These are phyloP conservation scores for Cephus runcator DNA, from an alignment of 2,888 invertebrate genomes.

Conservation along the genomic window DNA sequence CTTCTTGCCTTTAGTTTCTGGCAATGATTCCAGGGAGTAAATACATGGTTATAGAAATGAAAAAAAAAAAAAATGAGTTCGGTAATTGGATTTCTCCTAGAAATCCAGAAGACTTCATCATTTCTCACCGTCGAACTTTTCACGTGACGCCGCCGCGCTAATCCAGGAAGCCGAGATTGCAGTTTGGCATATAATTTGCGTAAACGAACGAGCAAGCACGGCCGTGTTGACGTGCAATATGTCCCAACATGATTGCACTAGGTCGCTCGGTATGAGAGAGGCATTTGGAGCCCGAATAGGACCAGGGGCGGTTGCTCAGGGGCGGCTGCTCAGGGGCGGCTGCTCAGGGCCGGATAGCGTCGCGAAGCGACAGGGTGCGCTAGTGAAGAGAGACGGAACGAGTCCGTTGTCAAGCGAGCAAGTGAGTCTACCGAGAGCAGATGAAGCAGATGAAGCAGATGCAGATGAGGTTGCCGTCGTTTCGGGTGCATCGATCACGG, in stretches of 20 bases:
- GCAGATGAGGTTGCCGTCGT: conserved; percentile 51
- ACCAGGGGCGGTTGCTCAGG: not conserved
- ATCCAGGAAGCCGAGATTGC: not conserved
- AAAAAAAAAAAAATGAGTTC: not conserved
- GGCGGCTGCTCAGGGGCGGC: too few species aligned
- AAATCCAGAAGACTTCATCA: not conserved
- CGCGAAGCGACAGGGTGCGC: conserved; percentile 30
- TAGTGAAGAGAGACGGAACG: conserved; percentile 38
- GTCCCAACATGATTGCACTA: conserved; percentile 47
- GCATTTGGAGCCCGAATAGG: conserved; percentile 28
- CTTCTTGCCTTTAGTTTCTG: not conserved
- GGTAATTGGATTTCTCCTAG: not conserved
- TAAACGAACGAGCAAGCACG: conserved; percentile 59
- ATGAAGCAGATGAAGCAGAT: conserved; percentile 59
- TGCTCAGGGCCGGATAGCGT: not conserved
- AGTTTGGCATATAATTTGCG: conserved; percentile 63
- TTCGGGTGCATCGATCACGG: conserved; percentile 31
- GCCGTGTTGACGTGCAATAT: conserved; percentile 63
- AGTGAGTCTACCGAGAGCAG: conserved; percentile 36
- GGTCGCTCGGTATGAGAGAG: conserved; percentile 6
- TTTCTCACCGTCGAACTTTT: not conserved
- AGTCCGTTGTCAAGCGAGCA: conserved; percentile 25
- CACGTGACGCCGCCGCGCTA: not conserved
- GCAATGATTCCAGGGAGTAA: not conserved
- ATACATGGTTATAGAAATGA: not conserved